Evolutionary conservation across 2,888 invertebrate genomes (phyloP).

Genomic region (Salpingus planirostris): DNA sequence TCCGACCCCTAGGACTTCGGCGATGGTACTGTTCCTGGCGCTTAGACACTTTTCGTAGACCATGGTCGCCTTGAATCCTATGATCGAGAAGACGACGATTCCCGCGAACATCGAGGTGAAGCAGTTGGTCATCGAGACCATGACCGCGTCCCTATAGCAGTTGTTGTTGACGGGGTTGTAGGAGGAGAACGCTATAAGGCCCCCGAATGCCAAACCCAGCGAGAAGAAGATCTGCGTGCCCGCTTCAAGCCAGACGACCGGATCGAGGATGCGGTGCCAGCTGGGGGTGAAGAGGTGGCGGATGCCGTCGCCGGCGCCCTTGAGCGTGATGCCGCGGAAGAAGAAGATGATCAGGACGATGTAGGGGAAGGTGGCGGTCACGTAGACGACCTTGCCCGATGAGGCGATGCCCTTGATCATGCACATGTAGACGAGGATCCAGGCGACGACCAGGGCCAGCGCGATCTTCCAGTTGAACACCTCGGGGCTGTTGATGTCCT

Average conservation of each 20-base stretch:
- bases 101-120: conserved; percentile 96
- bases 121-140: conserved; percentile 88
- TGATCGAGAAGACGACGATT: conserved; percentile 90
- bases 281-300: conserved; percentile 85
- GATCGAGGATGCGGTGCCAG: conserved; percentile 85
- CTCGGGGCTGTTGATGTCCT: conserved; percentile 77
- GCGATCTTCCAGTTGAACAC: conserved; percentile 90
- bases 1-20: conserved; percentile 47
- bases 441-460: conserved; percentile 75
- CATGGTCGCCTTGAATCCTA: conserved; percentile 86
- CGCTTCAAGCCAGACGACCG: conserved; percentile 95
- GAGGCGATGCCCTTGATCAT: conserved; percentile 98
- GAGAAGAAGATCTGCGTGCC: conserved; percentile 98
- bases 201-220: conserved; percentile 89
- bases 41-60: conserved; percentile 68
- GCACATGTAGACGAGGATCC: conserved; percentile 91
- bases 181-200: conserved; percentile 91
- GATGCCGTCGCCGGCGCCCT: conserved; percentile 69
- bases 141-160: conserved; percentile 86
- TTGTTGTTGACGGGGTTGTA: conserved; percentile 97
- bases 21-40: conserved; percentile 52
- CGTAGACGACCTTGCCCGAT: conserved; percentile 92
- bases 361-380: conserved; percentile 95
- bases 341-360: conserved; percentile 92
- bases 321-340: conserved; percentile 84